Percentiles rank a stretch among this genome's conserved stretches.
Evolutionary conservation across 2,888 invertebrate species (phyloP).

Genomic region (Phrixothrix hirtus): DNA sequence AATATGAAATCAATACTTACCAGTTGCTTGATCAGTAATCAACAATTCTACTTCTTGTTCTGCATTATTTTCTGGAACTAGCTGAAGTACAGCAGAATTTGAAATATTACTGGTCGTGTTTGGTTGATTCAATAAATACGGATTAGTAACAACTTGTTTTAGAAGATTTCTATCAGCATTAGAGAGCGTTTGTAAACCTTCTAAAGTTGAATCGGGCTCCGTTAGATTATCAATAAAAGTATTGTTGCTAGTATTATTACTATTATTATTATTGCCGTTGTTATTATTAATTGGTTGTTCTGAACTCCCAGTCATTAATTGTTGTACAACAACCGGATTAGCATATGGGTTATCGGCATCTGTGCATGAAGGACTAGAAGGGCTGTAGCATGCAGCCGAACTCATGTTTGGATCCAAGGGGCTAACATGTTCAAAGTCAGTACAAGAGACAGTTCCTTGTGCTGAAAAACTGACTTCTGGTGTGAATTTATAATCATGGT

Average conservation of each 20-base stretch:
- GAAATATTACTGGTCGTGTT: conserved; percentile 17
- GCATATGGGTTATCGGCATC: conserved; percentile 42
- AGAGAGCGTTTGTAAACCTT: conserved; percentile 43
- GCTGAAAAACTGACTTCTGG: conserved; percentile 36
- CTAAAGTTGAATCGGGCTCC: conserved; percentile 35
- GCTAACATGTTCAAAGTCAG: conserved; percentile 51
- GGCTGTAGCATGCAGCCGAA: conserved; percentile 65
- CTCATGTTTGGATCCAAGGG: conserved; percentile 60
- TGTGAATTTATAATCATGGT: conserved; percentile 43
- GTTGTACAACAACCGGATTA: conserved; percentile 51
- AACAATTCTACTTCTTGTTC: conserved; percentile 53
- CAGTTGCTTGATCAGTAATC: conserved; percentile 54
- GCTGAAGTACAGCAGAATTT: conserved; percentile 32
- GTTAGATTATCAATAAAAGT: conserved; percentile 18
- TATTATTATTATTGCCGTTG: conserved; percentile 8
- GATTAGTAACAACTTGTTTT: conserved; percentile 44
- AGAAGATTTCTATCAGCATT: conserved; percentile 41
- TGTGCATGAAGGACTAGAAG: conserved; percentile 54
- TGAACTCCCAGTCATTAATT: conserved; percentile 42
- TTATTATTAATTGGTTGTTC: conserved; percentile 15
- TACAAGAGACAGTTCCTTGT: conserved; percentile 33
- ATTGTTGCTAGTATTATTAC: conserved; percentile 8
- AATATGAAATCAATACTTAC: no score
- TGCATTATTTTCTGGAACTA: conserved; percentile 39
- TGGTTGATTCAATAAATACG: conserved; percentile 43